Percentiles rank a stretch among this genome's conserved stretches.
Evolutionary conservation across 2,797 vertebrate genomes (phyloP).

Genomic region (Cuculus canorus): DNA sequence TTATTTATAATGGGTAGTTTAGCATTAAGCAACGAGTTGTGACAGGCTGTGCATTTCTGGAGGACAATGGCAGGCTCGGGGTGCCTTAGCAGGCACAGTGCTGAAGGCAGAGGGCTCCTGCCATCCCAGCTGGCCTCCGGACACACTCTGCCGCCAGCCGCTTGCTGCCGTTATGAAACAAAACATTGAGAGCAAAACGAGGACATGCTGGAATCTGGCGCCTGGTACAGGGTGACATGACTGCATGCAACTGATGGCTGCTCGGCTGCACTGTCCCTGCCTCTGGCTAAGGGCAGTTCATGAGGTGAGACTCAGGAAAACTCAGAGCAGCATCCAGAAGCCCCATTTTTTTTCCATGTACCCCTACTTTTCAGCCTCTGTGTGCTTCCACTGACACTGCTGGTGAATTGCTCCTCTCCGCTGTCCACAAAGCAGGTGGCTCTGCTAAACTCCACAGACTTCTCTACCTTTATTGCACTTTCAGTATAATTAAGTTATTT

Average conservation of each 20-base stretch:
- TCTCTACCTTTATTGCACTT: neutral
- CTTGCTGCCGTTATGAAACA: neutral
- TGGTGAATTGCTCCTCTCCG: neutral
- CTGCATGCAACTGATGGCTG: accelerated
- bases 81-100: neutral
- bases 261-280: neutral
- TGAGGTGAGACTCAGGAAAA: accelerated
- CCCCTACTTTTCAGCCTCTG: neutral
- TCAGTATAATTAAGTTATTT: neutral
- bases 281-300: neutral
- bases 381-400: accelerated
- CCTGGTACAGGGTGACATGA: accelerated
- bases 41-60: constrained; percentile 46
- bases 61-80: constrained; percentile 9
- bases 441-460: neutral
- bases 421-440: accelerated
- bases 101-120: neutral
- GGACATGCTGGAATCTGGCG: neutral
- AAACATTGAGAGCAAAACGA: neutral
- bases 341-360: neutral
- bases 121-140: neutral
- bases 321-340: neutral
- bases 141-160: neutral
- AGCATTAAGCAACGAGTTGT: constrained; percentile 56
- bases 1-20: constrained; percentile 73